These are phyloP conservation scores for Falco punctatus DNA, from an alignment of 2,113 vertebrate species.

Conservation along the genomic window DNA sequence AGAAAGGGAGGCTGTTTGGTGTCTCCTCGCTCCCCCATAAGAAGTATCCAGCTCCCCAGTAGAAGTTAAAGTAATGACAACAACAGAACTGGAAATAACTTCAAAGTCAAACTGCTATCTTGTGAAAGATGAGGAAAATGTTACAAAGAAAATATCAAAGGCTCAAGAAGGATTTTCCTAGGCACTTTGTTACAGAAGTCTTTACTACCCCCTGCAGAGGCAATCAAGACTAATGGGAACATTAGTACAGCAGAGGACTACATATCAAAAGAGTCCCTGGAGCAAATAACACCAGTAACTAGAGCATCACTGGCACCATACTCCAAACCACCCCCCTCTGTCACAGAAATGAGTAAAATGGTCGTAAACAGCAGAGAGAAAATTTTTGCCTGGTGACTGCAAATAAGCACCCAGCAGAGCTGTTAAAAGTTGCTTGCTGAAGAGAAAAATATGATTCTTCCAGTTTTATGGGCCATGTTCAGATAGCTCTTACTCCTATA, in stretches of 20 bases:
- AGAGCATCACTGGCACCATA: not conserved
- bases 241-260: constrained; percentile 1
- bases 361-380: constrained; percentile 49
- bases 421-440: constrained; percentile 60
- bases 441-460: constrained; percentile 59
- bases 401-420: constrained; percentile 58
- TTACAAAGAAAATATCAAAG: not conserved
- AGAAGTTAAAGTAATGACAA: not conserved
- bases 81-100: not conserved
- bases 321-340: not conserved
- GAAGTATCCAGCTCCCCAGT: not conserved
- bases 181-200: not conserved
- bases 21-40: not conserved
- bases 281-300: not conserved
- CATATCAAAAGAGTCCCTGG: not conserved
- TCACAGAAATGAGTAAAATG: not conserved
- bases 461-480: constrained; percentile 34
- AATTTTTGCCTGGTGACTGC: constrained; percentile 64
- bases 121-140: not conserved
- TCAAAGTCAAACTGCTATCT: not conserved
- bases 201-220: constrained; percentile 8
- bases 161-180: not conserved
- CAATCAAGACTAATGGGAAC: constrained; percentile 23
- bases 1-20: not conserved
- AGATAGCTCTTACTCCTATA: constrained; percentile 33